Evolutionary conservation across 2,797 vertebrate species (phyloP), one percentile per base, ranked within the genome.

Genomic region (Champsocephalus esox): DNA sequence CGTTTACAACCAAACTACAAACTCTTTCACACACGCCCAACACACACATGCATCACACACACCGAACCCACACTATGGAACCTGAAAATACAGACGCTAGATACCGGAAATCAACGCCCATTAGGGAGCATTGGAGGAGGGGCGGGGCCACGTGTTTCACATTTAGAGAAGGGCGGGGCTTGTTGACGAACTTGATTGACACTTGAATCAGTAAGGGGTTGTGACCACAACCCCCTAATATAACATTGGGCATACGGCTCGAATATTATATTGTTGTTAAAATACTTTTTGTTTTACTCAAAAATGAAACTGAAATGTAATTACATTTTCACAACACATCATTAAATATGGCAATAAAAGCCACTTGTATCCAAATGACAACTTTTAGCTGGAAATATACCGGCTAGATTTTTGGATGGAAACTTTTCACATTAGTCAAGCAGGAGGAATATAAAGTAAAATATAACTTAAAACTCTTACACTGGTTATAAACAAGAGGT

Each of bases 41-140:
- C 81, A 11, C 38, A 28, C 43, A 13, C 65, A 41, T 4, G 3
- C 50, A 44, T 19, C 32, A 45, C 52, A 5, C 59, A 19, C 73
- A 61, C 32, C 34, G 8, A 44, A 61, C 66, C 45, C 68, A n/a
- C 73, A 16, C 70, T 1, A 24, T 28, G n/a, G 65, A 91, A 93
- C 89, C 82, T 92, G 83, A 89, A 91, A 90, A 89, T 89, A 84
- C 88, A 86, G 70, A 68, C 82, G 46, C 79, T 19, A 43, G 61
- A 89, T 66, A 86, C 89, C 91, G 91, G 91, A 94, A 93, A 89
- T 89, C 49, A 69, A 93, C 92, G 84, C 90, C 92, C 75, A 81
- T 88, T 66, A 89, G 6, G 11, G 16, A n/a, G 44, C n/a, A 12
- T 28, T 34, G 76, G 16, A 1, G 0, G 32, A 77, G 43, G 65